Conservation (phyloP, 2,797 vertebrate genomes). For the Microctenopoma lineatum region DNA sequence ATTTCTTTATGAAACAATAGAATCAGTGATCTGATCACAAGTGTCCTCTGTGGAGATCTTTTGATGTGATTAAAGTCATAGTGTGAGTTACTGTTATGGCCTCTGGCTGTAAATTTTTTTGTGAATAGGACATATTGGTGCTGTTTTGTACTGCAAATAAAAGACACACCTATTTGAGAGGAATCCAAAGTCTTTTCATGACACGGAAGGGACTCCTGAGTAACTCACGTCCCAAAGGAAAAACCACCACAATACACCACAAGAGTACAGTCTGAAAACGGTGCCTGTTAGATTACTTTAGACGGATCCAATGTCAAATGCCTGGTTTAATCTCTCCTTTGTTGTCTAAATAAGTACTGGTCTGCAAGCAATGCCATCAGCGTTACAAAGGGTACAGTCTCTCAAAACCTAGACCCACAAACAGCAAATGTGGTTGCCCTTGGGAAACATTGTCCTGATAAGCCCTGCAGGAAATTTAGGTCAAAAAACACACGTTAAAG, state of each 20-base stretch:
- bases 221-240: conserved; percentile 52
- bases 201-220: conserved; percentile 53
- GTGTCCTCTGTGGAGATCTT: conserved; percentile 41
- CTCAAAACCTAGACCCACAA: conserved; percentile 29
- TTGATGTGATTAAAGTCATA: conserved; percentile 50
- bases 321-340: conserved; percentile 69
- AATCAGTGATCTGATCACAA: conserved; percentile 43
- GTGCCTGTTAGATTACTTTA: conserved; percentile 64
- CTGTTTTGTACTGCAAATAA: conserved; percentile 60
- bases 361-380: conserved; percentile 50
- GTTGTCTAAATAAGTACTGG: conserved; percentile 61
- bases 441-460: conserved; percentile 14
- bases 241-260: conserved; percentile 51
- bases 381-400: conserved; percentile 38
- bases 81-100: conserved; percentile 58
- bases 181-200: conserved; percentile 58
- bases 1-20: conserved; percentile 22
- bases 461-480: conserved; percentile 30
- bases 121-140: conserved; percentile 54
- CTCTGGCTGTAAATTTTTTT: conserved; percentile 46
- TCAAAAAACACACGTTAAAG: conserved; percentile 26
- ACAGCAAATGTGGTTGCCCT: conserved; percentile 8
- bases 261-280: conserved; percentile 56
- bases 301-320: conserved; percentile 75
- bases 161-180: conserved; percentile 74